These are phyloP conservation scores for Mystacornis crossleyi DNA, from an alignment of 2,113 vertebrate species.

Conservation along the genomic window DNA sequence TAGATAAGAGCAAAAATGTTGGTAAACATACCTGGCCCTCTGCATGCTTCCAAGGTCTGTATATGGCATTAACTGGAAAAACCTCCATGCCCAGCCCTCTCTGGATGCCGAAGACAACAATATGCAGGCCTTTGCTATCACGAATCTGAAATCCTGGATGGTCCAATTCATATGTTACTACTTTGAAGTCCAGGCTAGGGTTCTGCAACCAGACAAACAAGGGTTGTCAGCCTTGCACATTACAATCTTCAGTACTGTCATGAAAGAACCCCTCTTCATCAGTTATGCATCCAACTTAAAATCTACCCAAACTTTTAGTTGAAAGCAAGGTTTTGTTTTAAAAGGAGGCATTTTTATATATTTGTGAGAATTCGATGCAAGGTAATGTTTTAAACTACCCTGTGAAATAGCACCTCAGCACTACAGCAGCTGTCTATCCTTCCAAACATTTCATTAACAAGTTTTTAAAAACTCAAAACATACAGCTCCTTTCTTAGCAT, in stretches of 20 bases:
- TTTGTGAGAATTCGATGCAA: background rate
- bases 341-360: background rate
- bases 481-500: background rate
- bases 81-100: constrained; percentile 94
- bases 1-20: background rate
- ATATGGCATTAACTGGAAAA: constrained; percentile 96
- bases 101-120: constrained; percentile 96
- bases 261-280: background rate
- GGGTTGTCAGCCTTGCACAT: background rate
- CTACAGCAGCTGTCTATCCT: background rate
- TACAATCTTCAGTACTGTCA: background rate
- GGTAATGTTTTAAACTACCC: background rate
- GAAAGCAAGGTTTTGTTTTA: background rate
- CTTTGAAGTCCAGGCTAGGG: constrained; percentile 96
- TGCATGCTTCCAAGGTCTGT: constrained; percentile 97
- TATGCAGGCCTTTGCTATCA: constrained; percentile 96
- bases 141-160: constrained; percentile 94
- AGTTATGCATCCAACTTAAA: background rate
- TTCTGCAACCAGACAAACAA: constrained; percentile 79
- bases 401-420: background rate
- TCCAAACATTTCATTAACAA: background rate
- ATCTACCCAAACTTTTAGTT: rapidly evolving
- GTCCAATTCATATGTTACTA: constrained; percentile 97
- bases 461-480: background rate
- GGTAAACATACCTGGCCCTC: constrained; percentile 89